Conservation (phyloP, 1,140 invertebrate genomes). For the Eupristina koningsbergeri region DNA sequence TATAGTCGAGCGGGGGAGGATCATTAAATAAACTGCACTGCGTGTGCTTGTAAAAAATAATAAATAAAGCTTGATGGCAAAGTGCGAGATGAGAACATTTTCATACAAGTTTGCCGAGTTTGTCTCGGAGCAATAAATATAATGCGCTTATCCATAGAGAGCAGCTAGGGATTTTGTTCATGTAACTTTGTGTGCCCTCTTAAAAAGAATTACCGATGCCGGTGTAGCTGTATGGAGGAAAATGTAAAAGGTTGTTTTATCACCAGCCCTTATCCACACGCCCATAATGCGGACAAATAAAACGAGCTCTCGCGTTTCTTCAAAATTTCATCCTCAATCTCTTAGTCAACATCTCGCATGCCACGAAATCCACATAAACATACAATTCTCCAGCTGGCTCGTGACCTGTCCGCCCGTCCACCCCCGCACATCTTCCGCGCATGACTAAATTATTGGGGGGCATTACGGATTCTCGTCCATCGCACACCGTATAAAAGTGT, state of each 20-base stretch:
- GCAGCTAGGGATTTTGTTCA: neutral
- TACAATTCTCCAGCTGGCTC: constrained; percentile 1
- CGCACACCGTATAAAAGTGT: constrained; percentile 1
- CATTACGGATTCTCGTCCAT: constrained; percentile 1
- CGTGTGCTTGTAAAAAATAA: neutral
- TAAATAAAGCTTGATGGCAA: neutral
- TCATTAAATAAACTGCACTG: neutral
- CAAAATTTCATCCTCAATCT: constrained; percentile 50
- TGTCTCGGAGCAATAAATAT: neutral
- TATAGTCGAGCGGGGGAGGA: neutral
- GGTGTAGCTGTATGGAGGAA: neutral
- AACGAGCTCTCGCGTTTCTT: constrained; percentile 31
- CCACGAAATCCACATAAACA: constrained; percentile 43
- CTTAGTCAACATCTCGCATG: constrained; percentile 45
- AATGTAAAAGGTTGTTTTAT: constrained; percentile 7
- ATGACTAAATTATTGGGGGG: constrained; percentile 27
- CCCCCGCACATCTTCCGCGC: neutral
- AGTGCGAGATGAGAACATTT: neutral
- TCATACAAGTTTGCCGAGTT: neutral
- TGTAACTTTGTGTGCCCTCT: neutral
- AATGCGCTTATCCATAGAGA: neutral
- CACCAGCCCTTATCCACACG: neutral
- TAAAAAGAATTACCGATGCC: constrained; percentile 17
- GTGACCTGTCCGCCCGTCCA: neutral
- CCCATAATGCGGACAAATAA: constrained; percentile 25